A percentile compares a stretch with the other conserved stretches of the same genome.
These are phyloP conservation scores for Loriculus beryllinus DNA, from an alignment of 2,797 vertebrate species.

Conservation along the genomic window DNA sequence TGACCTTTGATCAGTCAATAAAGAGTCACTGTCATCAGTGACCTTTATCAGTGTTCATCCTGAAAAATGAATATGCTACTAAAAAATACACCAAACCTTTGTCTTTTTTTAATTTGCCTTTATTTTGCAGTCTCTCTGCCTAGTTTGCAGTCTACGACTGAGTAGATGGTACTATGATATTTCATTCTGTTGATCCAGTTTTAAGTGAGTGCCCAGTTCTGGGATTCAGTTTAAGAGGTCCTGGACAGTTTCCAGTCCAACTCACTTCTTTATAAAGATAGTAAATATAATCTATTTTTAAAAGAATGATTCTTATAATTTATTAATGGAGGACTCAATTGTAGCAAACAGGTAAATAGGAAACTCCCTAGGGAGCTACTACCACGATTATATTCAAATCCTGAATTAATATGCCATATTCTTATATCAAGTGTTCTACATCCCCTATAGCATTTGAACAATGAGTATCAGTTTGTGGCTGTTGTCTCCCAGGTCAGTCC, in stretches of 20 bases:
- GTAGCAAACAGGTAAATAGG: background rate
- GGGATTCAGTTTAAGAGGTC: background rate
- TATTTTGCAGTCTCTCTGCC: background rate
- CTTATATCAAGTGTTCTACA: background rate
- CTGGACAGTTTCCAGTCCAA: background rate
- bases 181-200: background rate
- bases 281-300: background rate
- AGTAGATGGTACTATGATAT: background rate
- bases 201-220: background rate
- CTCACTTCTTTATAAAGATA: background rate
- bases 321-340: background rate
- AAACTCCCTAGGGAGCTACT: background rate
- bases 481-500: background rate
- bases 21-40: background rate
- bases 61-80: background rate
- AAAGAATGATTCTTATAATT: background rate
- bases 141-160: rapidly evolving
- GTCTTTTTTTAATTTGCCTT: background rate
- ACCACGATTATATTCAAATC: background rate
- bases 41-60: background rate
- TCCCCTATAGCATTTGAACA: background rate
- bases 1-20: background rate
- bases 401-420: background rate
- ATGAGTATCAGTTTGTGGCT: background rate
- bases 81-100: background rate